Evolutionary conservation across 2,888 invertebrate species (phyloP).

Genomic region (Hetaerina titia): DNA sequence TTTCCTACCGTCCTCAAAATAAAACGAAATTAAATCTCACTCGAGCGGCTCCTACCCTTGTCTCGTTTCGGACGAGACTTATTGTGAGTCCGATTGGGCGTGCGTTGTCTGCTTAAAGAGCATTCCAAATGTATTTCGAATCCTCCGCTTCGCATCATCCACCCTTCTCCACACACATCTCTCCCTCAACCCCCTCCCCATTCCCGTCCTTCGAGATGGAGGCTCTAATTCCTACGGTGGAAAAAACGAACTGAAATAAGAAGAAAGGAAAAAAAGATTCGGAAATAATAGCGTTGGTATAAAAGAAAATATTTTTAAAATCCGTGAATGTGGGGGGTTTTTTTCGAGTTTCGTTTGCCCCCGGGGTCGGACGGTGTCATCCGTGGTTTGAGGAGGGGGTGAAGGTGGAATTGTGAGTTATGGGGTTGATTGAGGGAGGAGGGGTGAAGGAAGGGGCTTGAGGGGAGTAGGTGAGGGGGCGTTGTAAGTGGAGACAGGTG

Average conservation of each 20-base stretch:
- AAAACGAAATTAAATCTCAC: not conserved
- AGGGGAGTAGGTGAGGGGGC: not conserved
- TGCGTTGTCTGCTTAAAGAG: not conserved
- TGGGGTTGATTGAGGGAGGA: not conserved
- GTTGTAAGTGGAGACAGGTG: slow-evolving; percentile 24
- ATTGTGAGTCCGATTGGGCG: not conserved
- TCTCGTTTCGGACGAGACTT: not conserved
- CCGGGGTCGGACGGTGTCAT: not conserved
- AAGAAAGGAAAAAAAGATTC: not conserved
- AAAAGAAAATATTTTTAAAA: not conserved
- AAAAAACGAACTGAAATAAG: not conserved
- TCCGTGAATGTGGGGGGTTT: not conserved
- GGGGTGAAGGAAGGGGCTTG: not conserved
- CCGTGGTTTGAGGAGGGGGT: not conserved
- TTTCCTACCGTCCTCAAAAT: not conserved
- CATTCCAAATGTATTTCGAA: not conserved
- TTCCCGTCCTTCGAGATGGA: not conserved
- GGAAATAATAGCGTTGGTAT: not conserved
- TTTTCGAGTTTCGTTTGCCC: not conserved
- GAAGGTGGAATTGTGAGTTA: not conserved
- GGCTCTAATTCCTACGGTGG: not conserved
- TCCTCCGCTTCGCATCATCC: not conserved
- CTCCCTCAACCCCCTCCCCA: not conserved
- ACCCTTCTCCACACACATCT: not conserved
- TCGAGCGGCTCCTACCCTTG: not conserved